Conservation (phyloP, 2,888 invertebrate genomes). For the Myopa tessellatipennis region DNA sequence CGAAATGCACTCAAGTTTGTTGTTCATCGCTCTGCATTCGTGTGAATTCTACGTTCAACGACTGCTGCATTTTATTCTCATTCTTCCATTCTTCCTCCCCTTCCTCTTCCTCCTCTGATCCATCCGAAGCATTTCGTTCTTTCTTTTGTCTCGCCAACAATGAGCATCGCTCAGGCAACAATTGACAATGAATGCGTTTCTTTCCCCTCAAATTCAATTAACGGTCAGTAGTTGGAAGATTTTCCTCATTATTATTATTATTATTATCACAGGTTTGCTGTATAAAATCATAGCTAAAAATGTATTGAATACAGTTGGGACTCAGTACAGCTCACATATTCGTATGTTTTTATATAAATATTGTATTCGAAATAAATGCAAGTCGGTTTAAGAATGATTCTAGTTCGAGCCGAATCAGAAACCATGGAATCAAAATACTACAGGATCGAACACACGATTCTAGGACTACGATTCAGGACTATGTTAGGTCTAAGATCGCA, state of each 20-base stretch:
- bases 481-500: too few species aligned
- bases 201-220: neutral
- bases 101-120: neutral
- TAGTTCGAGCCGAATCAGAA: too few species aligned
- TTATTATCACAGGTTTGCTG: neutral
- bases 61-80: too few species aligned
- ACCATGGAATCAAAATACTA: too few species aligned
- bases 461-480: too few species aligned
- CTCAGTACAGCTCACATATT: neutral
- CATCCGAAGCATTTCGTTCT: neutral
- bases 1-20: neutral
- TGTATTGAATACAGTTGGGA: neutral
- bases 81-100: neutral
- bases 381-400: too few species aligned
- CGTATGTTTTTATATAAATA: too few species aligned
- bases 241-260: too few species aligned
- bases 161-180: constrained; percentile 2
- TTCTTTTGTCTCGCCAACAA: neutral
- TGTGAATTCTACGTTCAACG: too few species aligned
- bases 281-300: neutral
- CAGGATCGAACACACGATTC: too few species aligned
- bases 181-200: neutral
- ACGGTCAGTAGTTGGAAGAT: neutral
- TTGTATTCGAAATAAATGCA: too few species aligned
- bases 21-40: too few species aligned